Percentiles rank a stretch among this genome's conserved stretches.
Conservation (phyloP, 2,113 vertebrate genomes). For the Calyptommatus sinebrachiatus region DNA sequence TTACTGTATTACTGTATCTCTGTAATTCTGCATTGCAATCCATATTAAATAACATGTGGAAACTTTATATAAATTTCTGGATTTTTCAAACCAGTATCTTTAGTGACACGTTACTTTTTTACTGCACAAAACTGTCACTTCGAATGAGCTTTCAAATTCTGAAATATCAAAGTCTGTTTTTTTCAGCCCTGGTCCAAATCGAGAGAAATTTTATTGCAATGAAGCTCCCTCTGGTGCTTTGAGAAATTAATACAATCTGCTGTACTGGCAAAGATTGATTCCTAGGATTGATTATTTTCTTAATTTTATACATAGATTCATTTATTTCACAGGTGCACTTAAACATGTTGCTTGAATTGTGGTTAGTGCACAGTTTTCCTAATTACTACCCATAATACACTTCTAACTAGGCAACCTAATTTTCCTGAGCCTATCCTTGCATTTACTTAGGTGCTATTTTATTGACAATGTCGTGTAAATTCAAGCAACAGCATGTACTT, state of each 20-base stretch:
- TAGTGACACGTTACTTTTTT: neutral
- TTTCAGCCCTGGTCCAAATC: neutral
- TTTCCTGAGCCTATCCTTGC: conserved; percentile 9
- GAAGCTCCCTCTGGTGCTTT: neutral
- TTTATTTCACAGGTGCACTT: conserved; percentile 54
- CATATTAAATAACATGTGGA: neutral
- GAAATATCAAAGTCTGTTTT: neutral
- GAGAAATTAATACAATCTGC: conserved; percentile 33
- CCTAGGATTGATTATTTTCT: conserved; percentile 32
- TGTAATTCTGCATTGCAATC: neutral
- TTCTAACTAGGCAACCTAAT: conserved; percentile 49
- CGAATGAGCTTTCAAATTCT: neutral
- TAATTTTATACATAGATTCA: conserved; percentile 42
- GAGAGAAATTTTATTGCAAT: conserved; percentile 6
- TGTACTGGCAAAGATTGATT: conserved; percentile 6
- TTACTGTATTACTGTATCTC: neutral
- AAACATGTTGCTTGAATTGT: conserved; percentile 43
- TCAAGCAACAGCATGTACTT: conserved; percentile 45
- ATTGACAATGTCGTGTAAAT: conserved; percentile 40
- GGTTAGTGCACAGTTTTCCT: conserved; percentile 43
- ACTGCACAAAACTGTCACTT: neutral
- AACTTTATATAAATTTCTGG: neutral
- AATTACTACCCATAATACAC: conserved; percentile 65
- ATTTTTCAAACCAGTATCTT: neutral
- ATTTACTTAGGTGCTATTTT: conserved; percentile 49